Conservation (phyloP, 2,888 invertebrate genomes). For the Epistrophella euchroma region DNA sequence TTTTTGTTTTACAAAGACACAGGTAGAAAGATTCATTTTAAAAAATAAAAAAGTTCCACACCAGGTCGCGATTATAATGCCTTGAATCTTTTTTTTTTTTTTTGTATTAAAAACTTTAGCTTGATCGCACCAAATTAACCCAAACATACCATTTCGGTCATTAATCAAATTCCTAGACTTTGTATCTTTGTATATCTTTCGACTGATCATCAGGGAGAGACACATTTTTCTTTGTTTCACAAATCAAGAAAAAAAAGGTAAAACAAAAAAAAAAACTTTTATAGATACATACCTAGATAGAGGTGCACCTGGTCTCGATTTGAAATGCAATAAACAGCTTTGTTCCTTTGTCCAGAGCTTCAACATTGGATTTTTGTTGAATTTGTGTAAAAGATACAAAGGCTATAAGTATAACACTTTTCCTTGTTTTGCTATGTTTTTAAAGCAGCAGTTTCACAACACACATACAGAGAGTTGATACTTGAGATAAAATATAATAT, state of each 20-base stretch:
- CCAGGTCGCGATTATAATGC: neutral
- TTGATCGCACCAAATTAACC: slow-evolving; percentile 48
- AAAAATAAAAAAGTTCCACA: slow-evolving; percentile 42
- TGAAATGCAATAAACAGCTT: slow-evolving; percentile 67
- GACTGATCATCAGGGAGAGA: slow-evolving; percentile 46
- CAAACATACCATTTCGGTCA: slow-evolving; percentile 42
- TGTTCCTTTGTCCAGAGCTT: slow-evolving; percentile 68
- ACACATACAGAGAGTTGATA: slow-evolving; percentile 27
- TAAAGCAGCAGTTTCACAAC: slow-evolving; percentile 53
- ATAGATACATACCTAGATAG: slow-evolving; percentile 5
- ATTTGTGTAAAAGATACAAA: slow-evolving; percentile 32
- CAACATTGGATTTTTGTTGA: slow-evolving; percentile 19
- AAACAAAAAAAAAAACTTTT: neutral
- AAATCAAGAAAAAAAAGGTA: slow-evolving; percentile 31
- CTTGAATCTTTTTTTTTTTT: neutral
- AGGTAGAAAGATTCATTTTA: slow-evolving; percentile 18
- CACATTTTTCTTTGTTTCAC: slow-evolving; percentile 53
- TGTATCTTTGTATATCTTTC: slow-evolving; percentile 7
- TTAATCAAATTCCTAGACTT: slow-evolving; percentile 65
- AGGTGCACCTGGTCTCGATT: slow-evolving; percentile 66
- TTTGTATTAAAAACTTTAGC: slow-evolving; percentile 12
- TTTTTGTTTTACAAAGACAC: neutral
- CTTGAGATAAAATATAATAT: slow-evolving; percentile 35
- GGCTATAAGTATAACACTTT: slow-evolving; percentile 58
- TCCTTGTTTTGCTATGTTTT: slow-evolving; percentile 39